Evolutionary conservation across 2,888 invertebrate genomes (phyloP).

Genomic region (Cyrtodaria siliqua): DNA sequence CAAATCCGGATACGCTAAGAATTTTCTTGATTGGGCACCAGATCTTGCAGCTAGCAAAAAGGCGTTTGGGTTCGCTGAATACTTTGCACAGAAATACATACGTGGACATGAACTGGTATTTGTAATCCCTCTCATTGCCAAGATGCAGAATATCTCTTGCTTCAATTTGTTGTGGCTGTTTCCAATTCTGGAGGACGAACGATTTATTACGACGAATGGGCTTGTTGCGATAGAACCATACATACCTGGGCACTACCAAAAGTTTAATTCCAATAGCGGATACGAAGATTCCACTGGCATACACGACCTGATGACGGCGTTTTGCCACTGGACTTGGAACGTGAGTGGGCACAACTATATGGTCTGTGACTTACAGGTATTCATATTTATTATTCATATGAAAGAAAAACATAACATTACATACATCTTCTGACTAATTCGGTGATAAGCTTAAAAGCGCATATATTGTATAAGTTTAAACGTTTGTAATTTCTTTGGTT

Average conservation of each 20-base stretch:
- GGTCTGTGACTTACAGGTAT: slow-evolving; percentile 45
- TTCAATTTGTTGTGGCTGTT: slow-evolving; percentile 32
- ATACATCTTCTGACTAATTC: no score
- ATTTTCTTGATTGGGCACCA: slow-evolving; percentile 27
- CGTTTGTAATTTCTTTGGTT: no score
- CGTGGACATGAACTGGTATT: slow-evolving; percentile 32
- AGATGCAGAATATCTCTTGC: slow-evolving; percentile 23
- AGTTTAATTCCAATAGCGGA: slow-evolving; percentile 41
- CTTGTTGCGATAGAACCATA: slow-evolving; percentile 36
- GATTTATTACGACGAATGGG: slow-evolving; percentile 22
- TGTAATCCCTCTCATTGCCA: slow-evolving; percentile 34
- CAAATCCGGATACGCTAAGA: slow-evolving; percentile 25
- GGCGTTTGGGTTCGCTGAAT: slow-evolving; percentile 28
- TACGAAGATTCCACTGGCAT: slow-evolving; percentile 18
- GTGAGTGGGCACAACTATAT: slow-evolving; percentile 42
- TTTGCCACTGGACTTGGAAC: slow-evolving; percentile 50
- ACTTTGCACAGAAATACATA: slow-evolving; percentile 23
- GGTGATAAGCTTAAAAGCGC: no score
- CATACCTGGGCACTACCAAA: slow-evolving; percentile 24
- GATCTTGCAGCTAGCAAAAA: slow-evolving; percentile 44
- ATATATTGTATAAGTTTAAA: no score
- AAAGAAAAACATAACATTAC: no score
- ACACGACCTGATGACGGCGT: slow-evolving; percentile 36
- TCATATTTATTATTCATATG: no score
- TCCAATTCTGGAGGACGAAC: slow-evolving; percentile 11